phyloP scores from a whole-genome alignment of 2,113 vertebrate genomes.

The Entelurus aequoreus region DNA sequence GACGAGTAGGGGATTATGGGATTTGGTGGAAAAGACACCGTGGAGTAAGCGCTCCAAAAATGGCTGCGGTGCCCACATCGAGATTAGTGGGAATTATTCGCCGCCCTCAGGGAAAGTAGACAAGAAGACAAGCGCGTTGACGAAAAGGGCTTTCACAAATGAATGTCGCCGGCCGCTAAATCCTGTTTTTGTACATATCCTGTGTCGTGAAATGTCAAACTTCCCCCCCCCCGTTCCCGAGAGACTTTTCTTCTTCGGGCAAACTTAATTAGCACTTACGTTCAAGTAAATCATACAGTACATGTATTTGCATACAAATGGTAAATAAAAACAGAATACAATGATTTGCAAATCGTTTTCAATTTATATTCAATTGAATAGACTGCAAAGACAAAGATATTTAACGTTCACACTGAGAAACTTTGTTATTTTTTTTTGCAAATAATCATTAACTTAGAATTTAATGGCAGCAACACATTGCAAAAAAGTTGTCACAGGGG shows the following conservation, averaged over 20 bases:
- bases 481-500: no score
- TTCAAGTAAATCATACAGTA: neutral
- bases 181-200: neutral
- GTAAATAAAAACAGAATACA: no score
- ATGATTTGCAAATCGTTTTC: no score
- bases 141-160: slow-evolving; percentile 30
- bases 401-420: no score
- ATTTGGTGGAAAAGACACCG: slow-evolving; percentile 64
- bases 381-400: no score
- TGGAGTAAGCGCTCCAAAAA: slow-evolving; percentile 60
- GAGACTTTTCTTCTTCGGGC: slow-evolving; percentile 10
- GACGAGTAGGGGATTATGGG: slow-evolving; percentile 51
- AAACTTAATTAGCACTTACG: neutral
- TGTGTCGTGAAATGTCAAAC: slow-evolving; percentile 21
- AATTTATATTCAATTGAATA: no score
- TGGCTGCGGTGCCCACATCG: slow-evolving; percentile 54
- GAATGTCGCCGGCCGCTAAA: slow-evolving; percentile 12
- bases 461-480: no score
- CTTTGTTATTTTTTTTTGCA: no score
- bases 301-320: no score
- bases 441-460: no score
- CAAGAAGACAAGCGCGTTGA: slow-evolving; percentile 29
- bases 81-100: slow-evolving; percentile 59
- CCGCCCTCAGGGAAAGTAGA: slow-evolving; percentile 22
- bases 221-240: neutral